Base-by-base conservation (phyloP, 2,797 vertebrate species). In the Lacerta viridis region DNA sequence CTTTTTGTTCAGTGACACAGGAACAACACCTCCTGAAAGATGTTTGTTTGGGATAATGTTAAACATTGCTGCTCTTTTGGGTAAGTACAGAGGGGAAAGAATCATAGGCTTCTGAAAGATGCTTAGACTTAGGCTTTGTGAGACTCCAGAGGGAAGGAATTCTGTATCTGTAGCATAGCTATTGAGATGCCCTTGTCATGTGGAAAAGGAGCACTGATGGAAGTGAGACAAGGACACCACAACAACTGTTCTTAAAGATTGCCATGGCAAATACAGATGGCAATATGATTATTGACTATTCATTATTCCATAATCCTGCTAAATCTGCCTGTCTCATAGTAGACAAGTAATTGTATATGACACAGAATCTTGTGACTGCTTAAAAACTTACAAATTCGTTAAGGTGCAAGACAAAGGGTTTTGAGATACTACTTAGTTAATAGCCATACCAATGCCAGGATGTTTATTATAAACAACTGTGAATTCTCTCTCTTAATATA, bases 1-100 rank as follows among this genome's bases (percentile, higher is more conserved):
- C 96, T 92, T 97, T 89, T 95, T 90, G 97, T 96, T 83, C 97
- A 99, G 98, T 89, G 98, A 99, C 92, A 98, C 98, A 1, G 98
- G 98, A 86, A 97, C 98, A 2, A 87, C 97, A 74, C 96, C 98
- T 86, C 98, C 98, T 68, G 98, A 99, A 96, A 97, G 98, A 90
- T 99, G 98, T 89, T 95, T 99, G 88, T 99, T 99, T 94, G 99
- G 99, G 91, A 98, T 98, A 93, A 99, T 99, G 98, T 95, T 99
- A 94, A 98, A 98, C 78, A 96, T 99, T 59, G 97, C 98, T 0
- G 95, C 98, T 18, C 97, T 98, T 94, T 96, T 99, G 96, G 98
- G 99, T 99, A 98, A 97, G 95, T 95, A 93, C 0, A 85, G 25
- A 85, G 39, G 39, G n/a, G 39, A 50, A 91, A 88, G 39, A 80